Evolutionary conservation across 2,888 invertebrate species (phyloP).

Genomic region (Eupithecia centaureata): DNA sequence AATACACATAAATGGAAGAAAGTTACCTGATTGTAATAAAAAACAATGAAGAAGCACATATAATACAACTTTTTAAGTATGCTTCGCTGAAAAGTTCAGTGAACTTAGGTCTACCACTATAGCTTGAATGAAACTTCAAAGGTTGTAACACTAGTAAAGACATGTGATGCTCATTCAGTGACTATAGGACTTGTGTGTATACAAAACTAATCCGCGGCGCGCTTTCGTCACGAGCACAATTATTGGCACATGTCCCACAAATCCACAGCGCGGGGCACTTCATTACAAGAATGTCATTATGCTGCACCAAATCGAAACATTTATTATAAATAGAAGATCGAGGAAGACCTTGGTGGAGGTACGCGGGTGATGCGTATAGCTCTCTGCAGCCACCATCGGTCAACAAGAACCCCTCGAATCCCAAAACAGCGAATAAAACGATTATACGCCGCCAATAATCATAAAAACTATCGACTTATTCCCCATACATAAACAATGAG

Average conservation of each 20-base stretch:
- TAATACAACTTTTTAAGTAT: not conserved
- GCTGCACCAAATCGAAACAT: constrained; percentile 77
- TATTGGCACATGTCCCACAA: constrained; percentile 83
- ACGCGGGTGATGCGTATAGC: constrained; percentile 61
- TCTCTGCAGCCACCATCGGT: constrained; percentile 55
- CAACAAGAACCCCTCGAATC: constrained; percentile 54
- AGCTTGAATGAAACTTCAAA: constrained; percentile 27
- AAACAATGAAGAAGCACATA: not conserved
- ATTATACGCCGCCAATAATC: constrained; percentile 68
- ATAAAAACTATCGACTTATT: constrained; percentile 81
- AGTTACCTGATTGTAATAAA: not conserved
- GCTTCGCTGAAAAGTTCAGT: constrained; percentile 1
- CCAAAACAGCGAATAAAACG: constrained; percentile 68
- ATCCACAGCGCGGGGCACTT: constrained; percentile 76
- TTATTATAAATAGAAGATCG: constrained; percentile 80
- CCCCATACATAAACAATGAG: constrained; percentile 85
- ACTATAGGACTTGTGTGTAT: constrained; percentile 61
- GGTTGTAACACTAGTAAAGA: constrained; percentile 19
- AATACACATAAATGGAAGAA: not conserved
- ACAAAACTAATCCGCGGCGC: constrained; percentile 65
- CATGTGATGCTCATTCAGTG: constrained; percentile 50
- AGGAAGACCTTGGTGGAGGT: constrained; percentile 72
- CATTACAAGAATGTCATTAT: constrained; percentile 82
- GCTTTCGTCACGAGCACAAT: constrained; percentile 73
- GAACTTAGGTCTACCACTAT: not conserved